phyloP scores from a whole-genome alignment of 2,797 vertebrate species.

The Pseudochirops cupreus region DNA sequence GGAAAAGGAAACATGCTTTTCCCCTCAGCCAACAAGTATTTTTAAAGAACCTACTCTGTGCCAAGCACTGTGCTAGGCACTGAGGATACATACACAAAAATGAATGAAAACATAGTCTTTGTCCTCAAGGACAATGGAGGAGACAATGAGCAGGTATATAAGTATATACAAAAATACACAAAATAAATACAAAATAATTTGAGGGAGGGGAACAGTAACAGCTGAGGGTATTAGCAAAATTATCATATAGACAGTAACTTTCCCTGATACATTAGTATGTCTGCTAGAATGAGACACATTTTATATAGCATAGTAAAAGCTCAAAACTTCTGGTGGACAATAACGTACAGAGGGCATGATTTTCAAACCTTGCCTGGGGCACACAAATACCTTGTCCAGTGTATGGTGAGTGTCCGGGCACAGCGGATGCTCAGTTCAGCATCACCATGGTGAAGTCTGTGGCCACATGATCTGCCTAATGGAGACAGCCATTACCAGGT shows the following conservation, averaged over 20 bases:
- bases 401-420: not conserved
- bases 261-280: not conserved
- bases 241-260: not conserved
- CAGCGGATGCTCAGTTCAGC: not conserved
- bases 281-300: not conserved
- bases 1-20: not conserved
- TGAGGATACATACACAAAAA: not conserved
- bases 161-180: not conserved
- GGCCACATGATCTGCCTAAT: not conserved
- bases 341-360: not conserved
- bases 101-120: not conserved
- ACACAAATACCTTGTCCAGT: not conserved
- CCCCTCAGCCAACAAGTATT: not conserved
- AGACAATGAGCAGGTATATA: not conserved
- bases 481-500: not conserved
- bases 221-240: not conserved
- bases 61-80: not conserved
- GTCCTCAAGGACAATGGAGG: not conserved
- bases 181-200: not conserved
- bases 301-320: not conserved
- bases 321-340: not conserved
- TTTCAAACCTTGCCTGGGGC: constrained; percentile 1
- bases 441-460: not conserved
- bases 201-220: not conserved
- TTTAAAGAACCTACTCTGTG: not conserved